Evolutionary conservation across 2,888 invertebrate genomes (phyloP).

Genomic region (Drosophila flavopinicola): DNA sequence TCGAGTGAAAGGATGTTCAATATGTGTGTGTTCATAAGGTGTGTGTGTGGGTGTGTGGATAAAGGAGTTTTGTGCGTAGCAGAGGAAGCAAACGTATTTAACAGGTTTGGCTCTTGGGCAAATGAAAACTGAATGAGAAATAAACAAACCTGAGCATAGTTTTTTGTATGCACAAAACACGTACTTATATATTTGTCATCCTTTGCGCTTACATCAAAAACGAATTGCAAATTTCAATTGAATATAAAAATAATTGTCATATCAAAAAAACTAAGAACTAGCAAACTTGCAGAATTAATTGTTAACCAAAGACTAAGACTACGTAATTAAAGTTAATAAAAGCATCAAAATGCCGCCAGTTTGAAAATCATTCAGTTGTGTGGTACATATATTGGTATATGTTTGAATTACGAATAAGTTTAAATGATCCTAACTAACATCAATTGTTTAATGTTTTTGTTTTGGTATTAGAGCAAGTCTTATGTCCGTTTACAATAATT

Average conservation of each 20-base stretch:
- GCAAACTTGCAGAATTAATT: slow-evolving; percentile 20
- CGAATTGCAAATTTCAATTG: slow-evolving; percentile 7
- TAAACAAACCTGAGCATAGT: slow-evolving; percentile 18
- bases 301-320: slow-evolving; percentile 30
- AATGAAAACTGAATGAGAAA: slow-evolving; percentile 33
- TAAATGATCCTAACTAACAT: slow-evolving; percentile 1
- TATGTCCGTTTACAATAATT: slow-evolving; percentile 9
- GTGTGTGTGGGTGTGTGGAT: not conserved
- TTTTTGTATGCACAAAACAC: slow-evolving; percentile 20
- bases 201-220: slow-evolving; percentile 14
- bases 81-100: slow-evolving; percentile 13
- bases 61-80: slow-evolving; percentile 13
- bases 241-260: slow-evolving; percentile 31
- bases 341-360: slow-evolving; percentile 31
- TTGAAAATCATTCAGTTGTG: slow-evolving; percentile 29
- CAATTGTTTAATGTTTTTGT: slow-evolving; percentile 2
- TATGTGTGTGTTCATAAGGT: no score
- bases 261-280: slow-evolving; percentile 41
- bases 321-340: slow-evolving; percentile 37
- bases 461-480: slow-evolving; percentile 31
- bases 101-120: slow-evolving; percentile 9
- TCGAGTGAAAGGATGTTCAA: slow-evolving; percentile 5
- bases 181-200: slow-evolving; percentile 16
- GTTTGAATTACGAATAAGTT: no score
- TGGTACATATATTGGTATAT: no score